Conservation (phyloP, 92 coral and sea anemone species). For the Phenganax subtilis region DNA sequence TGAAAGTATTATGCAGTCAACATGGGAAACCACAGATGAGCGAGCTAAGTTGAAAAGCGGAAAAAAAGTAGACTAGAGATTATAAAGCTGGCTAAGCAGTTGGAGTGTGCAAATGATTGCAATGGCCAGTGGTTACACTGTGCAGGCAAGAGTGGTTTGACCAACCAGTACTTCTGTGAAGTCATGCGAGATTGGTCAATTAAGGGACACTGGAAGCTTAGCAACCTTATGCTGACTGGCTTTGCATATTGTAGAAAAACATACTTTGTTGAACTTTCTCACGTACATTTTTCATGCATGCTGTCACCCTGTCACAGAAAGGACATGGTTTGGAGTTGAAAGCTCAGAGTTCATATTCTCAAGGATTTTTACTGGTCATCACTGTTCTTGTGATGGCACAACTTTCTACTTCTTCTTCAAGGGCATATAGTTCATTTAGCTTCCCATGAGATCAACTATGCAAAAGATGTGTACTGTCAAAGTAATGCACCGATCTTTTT, state of each 20-base stretch:
- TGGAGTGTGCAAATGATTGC: slow-evolving; percentile 17
- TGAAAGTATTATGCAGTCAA: slow-evolving; percentile 14
- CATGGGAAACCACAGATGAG: slow-evolving; percentile 32
- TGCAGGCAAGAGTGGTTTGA: slow-evolving; percentile 25
- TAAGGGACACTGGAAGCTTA: slow-evolving; percentile 34
- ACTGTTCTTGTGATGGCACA: slow-evolving; percentile 27
- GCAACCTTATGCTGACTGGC: slow-evolving; percentile 34
- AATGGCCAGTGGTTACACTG: slow-evolving; percentile 40
- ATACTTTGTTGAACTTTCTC: slow-evolving; percentile 3
- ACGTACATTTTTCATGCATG: slow-evolving; percentile 10
- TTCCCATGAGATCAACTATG: slow-evolving; percentile 9
- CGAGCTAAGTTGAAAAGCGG: background rate
- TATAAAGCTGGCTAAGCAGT: slow-evolving; percentile 13
- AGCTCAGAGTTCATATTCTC: slow-evolving; percentile 5
- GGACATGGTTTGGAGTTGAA: slow-evolving; percentile 33
- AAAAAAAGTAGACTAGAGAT: slow-evolving; percentile 22
- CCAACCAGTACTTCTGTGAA: background rate
- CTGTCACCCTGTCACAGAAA: slow-evolving; percentile 23
- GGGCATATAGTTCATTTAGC: slow-evolving; percentile 31
- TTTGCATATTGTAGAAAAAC: slow-evolving; percentile 19
- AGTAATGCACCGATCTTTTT: background rate
- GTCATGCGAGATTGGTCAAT: background rate
- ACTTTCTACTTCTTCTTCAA: slow-evolving; percentile 19
- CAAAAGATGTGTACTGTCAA: background rate
- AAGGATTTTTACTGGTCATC: slow-evolving; percentile 17